These are phyloP conservation scores for Xylophagus ater DNA, from an alignment of 2,888 invertebrate species.

Conservation along the genomic window DNA sequence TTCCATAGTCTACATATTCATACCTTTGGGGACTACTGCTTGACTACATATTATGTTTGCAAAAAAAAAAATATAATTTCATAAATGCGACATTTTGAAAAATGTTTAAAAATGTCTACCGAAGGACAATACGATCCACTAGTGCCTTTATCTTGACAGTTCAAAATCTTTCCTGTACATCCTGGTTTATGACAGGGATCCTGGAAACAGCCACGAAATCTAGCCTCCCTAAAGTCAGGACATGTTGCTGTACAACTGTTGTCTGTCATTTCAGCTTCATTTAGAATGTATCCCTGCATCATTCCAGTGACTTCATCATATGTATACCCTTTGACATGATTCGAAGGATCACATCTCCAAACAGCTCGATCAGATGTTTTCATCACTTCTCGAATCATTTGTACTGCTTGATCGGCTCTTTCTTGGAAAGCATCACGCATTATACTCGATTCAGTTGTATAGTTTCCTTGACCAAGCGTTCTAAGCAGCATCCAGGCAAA, in stretches of 20 bases:
- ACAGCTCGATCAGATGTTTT: slow-evolving; percentile 48
- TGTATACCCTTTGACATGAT: slow-evolving; percentile 46
- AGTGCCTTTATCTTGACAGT: no score
- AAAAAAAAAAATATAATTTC: no score
- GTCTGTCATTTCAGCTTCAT: slow-evolving; percentile 81
- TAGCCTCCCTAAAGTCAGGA: slow-evolving; percentile 54
- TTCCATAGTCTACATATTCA: no score
- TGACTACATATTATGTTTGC: no score
- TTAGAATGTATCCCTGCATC: slow-evolving; percentile 69
- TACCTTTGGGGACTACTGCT: no score
- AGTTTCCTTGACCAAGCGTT: slow-evolving; percentile 60
- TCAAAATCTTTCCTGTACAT: slow-evolving; percentile 47
- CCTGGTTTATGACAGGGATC: slow-evolving; percentile 48
- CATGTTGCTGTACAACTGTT: slow-evolving; percentile 64
- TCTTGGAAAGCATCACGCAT: slow-evolving; percentile 49
- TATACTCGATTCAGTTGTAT: slow-evolving; percentile 53
- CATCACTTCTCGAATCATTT: slow-evolving; percentile 53
- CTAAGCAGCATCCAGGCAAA: slow-evolving; percentile 68
- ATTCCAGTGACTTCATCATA: slow-evolving; percentile 61
- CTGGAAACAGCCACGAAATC: slow-evolving; percentile 54
- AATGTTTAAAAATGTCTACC: no score
- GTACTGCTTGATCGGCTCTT: no score
- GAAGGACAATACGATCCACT: no score
- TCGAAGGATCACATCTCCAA: slow-evolving; percentile 59
- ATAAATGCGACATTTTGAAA: no score